Conservation (phyloP, 2,797 vertebrate species). For the Mionectes olivaceus region DNA sequence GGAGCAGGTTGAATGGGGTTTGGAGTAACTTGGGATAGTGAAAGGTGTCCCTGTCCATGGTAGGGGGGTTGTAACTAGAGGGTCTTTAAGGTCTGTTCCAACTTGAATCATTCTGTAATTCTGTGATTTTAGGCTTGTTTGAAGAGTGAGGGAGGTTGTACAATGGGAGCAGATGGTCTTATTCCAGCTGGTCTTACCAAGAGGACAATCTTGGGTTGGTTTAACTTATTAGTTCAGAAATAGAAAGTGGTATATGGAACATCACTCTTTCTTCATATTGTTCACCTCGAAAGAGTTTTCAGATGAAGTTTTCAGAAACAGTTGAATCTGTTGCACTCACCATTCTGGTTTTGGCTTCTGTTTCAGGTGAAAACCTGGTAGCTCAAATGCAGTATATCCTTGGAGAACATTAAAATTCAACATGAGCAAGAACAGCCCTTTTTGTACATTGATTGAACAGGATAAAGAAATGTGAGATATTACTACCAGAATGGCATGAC, state of each 20-base stretch:
- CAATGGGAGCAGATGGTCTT: background rate
- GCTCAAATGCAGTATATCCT: rapidly evolving
- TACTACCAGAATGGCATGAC: background rate
- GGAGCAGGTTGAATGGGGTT: background rate
- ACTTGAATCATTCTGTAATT: background rate
- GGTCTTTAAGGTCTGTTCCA: background rate
- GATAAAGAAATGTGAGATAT: background rate
- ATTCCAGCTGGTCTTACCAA: background rate
- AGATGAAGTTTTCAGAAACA: background rate
- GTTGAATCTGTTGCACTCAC: background rate
- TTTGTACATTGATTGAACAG: background rate
- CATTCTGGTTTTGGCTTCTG: background rate
- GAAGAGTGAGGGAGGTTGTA: background rate
- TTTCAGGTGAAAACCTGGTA: background rate
- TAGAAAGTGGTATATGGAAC: background rate
- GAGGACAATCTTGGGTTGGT: background rate
- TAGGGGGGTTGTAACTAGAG: rapidly evolving
- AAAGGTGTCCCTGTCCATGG: background rate
- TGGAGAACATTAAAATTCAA: background rate
- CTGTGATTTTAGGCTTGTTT: background rate
- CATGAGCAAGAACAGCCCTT: rapidly evolving
- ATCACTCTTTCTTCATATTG: background rate
- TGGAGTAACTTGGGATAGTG: rapidly evolving
- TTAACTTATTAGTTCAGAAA: background rate
- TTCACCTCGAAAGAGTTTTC: background rate